Base-by-base conservation (phyloP, 1,140 invertebrate species). In the Chlorops oryzae region DNA sequence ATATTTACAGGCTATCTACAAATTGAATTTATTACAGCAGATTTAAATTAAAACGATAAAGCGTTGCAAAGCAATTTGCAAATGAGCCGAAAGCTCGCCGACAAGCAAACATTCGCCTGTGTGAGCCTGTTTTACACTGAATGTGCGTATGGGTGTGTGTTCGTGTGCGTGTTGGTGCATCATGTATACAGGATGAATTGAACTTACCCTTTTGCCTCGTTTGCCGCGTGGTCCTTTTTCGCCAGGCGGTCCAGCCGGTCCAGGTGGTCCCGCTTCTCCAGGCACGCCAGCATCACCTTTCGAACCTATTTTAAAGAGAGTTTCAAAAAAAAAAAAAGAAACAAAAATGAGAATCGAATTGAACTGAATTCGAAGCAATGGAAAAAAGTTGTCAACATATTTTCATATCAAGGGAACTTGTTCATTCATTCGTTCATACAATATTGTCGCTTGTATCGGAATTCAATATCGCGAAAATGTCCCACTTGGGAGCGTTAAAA, bases 221-320 rank as follows among this genome's bases (percentile, higher is more conserved):
- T 85, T 85, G 65, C 86, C 86, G 62, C 83, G 76, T 52, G 78
- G 72, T 65, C 85, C 86, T 67, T 80, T 83, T 58, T 72, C 70
- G 45, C 70, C 68, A n/a, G 63, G 67, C n/a, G 63, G 63, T 55
- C 88, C 88, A 34, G 89, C 87, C 32, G 89, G 88, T 54, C 90
- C 90, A 53, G 88, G 87, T 45, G 88, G 85, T 60, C 90, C 90
- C 41, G 88, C 80, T 62, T 88, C 85, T 37, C 90, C 90, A 58
- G 87, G 82, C 7, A 85, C 82, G 38, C 90, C 90, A 37, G 81
- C n/a, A n/a, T n/a, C n/a, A n/a, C n/a, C n/a, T n/a, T n/a, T n/a
- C n/a, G n/a, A n/a, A n/a, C n/a, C n/a, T n/a, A n/a, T n/a, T n/a
- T n/a, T n/a, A n/a, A n/a, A n/a, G n/a, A n/a, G 76, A 41, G 79